Conservation (phyloP, 2,113 vertebrate species). For the Pseudolaguvia tuberculata region DNA sequence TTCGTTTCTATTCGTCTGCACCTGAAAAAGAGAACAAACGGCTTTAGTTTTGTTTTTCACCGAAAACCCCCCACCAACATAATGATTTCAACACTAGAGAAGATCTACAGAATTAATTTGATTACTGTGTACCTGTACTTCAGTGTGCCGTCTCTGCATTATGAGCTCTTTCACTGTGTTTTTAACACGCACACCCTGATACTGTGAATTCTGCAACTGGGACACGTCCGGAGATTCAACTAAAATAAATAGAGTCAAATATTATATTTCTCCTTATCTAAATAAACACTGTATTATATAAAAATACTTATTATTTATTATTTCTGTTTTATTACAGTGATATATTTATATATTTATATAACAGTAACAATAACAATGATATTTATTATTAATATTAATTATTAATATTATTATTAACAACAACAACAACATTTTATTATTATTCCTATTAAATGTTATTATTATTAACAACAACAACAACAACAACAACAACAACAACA, state of each 20-base stretch:
- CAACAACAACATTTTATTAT: too few relatives aligned
- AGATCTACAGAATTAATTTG: background rate
- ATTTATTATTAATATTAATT: too few relatives aligned
- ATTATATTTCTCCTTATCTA: too few relatives aligned
- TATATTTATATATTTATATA: background rate
- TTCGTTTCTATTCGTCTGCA: slow-evolving; percentile 6
- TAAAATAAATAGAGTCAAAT: background rate
- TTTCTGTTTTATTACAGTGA: background rate
- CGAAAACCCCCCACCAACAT: too few relatives aligned
- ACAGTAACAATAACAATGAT: too few relatives aligned
- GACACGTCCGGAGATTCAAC: background rate
- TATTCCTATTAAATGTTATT: too few relatives aligned
- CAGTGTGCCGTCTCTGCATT: slow-evolving; percentile 44
- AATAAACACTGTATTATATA: background rate
- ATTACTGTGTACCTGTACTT: slow-evolving; percentile 14
- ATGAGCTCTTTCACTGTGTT: slow-evolving; percentile 61
- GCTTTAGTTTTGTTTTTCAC: background rate
- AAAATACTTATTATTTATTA: background rate
- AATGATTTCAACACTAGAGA: background rate
- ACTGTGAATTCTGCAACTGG: background rate
- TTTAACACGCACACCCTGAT: slow-evolving; percentile 41
- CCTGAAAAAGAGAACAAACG: background rate
- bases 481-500: too few relatives aligned
- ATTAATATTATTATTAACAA: too few relatives aligned
- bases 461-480: too few relatives aligned